Conservation (phyloP, 2,797 vertebrate genomes). For the Peromyscus aztecus region DNA sequence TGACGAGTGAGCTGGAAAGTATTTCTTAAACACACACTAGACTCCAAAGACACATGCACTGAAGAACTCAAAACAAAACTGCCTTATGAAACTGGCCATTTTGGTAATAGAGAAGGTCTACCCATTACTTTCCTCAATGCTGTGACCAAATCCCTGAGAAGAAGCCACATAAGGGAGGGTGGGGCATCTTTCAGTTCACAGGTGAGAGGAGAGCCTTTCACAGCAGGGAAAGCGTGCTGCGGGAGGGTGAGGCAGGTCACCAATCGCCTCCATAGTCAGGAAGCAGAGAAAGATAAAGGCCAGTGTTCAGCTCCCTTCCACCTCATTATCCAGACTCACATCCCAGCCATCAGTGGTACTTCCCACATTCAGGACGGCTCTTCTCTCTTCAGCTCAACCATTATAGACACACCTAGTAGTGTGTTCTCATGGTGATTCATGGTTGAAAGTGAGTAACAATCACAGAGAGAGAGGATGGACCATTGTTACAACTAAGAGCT, state of each 20-base stretch:
- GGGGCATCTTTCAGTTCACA: neutral
- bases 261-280: neutral
- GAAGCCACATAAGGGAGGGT: neutral
- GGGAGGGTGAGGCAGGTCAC: neutral
- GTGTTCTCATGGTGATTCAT: neutral
- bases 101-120: neutral
- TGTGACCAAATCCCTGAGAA: neutral
- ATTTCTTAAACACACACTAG: neutral
- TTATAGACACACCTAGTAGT: neutral
- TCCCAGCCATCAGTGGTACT: neutral
- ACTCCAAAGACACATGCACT: neutral
- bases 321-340: neutral
- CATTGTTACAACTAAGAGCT: neutral
- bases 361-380: neutral
- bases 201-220: neutral
- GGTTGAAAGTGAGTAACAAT: neutral
- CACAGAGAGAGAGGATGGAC: neutral
- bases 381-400: neutral
- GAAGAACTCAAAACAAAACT: slow-evolving; percentile 31
- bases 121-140: neutral
- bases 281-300: neutral
- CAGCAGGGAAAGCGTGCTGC: neutral
- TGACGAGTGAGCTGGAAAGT: neutral
- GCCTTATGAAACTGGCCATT: neutral
- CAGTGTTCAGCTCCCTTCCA: neutral